Evolutionary conservation across 2,797 vertebrate genomes (phyloP), one percentile per base, ranked within the genome.

Genomic region (Meda fulgida): DNA sequence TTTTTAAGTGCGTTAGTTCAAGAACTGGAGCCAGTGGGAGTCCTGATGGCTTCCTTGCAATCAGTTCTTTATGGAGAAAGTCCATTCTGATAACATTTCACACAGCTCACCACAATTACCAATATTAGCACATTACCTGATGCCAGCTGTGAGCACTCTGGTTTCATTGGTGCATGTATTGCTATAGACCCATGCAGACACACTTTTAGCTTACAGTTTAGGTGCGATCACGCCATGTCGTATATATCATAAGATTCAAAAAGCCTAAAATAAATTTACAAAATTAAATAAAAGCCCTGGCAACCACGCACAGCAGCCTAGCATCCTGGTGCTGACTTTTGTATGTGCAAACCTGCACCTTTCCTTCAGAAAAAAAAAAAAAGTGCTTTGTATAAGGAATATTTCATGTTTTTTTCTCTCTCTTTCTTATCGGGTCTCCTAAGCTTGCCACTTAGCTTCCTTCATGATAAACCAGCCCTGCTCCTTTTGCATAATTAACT

Each of bases 401-500:
- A 21, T 65, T 29, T 78, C 36, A 46, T 36, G 29, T 21, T 21
- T 46, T 46, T 78, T 31, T 43, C 53, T 7, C 36, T 21, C 9
- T 31, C 29, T 26, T 38, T 63, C 51, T 77, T 77, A 34, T 53
- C 36, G 0, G 5, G 9, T 29, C 23, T 11, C 38, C 34, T 79
- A 36, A 23, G 16, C 80, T 58, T 7, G 0, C 51, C 2, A 14
- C 9, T 71, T 18, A 14, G 38, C 40, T 79, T 63, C 21, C 14
- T 60, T 36, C 72, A 51, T 23, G 29, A 71, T 72, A 72, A 71
- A 63, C 36, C 40, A 7, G 3, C 3, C 14, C 9, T 46, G 21
- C 36, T 71, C n/a, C 31, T 51, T 81, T 71, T 85, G 78, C 31
- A 85, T 66, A 66, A 67, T 36, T 85, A 26, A 43, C 34, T 9